Percentiles rank a stretch among this genome's conserved stretches.
phyloP scores from a whole-genome alignment of 2,888 invertebrate species.

The Sericinus montela region DNA sequence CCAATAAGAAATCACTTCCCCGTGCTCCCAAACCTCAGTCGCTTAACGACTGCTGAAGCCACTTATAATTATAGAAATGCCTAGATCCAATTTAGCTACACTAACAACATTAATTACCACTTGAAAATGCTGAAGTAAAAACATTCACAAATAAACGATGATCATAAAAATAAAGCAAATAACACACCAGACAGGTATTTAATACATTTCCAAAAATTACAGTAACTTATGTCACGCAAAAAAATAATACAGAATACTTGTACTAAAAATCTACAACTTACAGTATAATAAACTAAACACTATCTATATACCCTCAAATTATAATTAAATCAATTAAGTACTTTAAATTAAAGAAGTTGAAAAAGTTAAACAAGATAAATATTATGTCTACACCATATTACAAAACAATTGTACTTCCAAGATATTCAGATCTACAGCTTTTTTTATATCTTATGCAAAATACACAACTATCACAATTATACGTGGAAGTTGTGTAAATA shows the following conservation, averaged over 20 bases:
- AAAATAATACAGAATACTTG: constrained; percentile 22
- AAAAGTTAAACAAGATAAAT: constrained; percentile 14
- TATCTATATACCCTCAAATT: constrained; percentile 23
- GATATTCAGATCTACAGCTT: not conserved
- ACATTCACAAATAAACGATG: too few relatives aligned
- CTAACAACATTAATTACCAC: too few relatives aligned
- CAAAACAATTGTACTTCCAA: not conserved
- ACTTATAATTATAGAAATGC: too few relatives aligned
- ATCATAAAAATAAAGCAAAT: not conserved
- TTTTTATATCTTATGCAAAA: not conserved
- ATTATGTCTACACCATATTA: constrained; percentile 5
- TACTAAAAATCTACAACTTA: constrained; percentile 21
- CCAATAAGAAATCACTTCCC: too few relatives aligned
- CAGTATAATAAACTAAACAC: constrained; percentile 23
- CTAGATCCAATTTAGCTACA: too few relatives aligned
- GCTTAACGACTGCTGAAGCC: too few relatives aligned
- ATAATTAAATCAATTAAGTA: constrained; percentile 46
- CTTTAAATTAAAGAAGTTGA: constrained; percentile 25
- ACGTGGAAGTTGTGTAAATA: not conserved
- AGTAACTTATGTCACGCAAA: constrained; percentile 7
- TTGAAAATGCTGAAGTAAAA: too few relatives aligned
- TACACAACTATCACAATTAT: too few relatives aligned
- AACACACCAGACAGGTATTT: constrained; percentile 36
- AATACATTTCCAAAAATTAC: constrained; percentile 37
- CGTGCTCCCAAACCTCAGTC: too few relatives aligned